A percentile compares a stretch with the other conserved stretches of the same genome.
These are phyloP conservation scores for Nannoperca australis DNA, from an alignment of 2,797 vertebrate species.

Conservation along the genomic window DNA sequence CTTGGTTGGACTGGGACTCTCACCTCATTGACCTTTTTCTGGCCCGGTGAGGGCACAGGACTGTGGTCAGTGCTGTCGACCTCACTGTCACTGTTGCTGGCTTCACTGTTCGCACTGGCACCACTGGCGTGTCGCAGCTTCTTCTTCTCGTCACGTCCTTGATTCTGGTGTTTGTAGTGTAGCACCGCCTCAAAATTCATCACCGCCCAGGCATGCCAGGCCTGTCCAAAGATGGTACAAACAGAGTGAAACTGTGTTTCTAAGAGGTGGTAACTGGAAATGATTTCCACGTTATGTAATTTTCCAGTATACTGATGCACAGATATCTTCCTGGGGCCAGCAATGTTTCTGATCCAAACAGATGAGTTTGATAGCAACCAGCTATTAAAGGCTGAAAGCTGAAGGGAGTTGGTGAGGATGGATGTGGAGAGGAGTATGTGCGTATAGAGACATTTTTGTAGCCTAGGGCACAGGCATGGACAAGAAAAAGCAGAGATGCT, in stretches of 20 bases:
- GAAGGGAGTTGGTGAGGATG: constrained; percentile 24
- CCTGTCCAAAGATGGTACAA: constrained; percentile 81
- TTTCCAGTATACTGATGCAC: constrained; percentile 54
- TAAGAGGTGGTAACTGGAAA: constrained; percentile 33
- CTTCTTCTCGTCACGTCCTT: constrained; percentile 95
- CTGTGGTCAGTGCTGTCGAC: constrained; percentile 94
- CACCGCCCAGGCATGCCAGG: constrained; percentile 99
- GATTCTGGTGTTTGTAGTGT: constrained; percentile 98
- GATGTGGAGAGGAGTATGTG: constrained; percentile 15
- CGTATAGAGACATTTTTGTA: constrained; percentile 25
- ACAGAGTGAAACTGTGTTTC: constrained; percentile 21
- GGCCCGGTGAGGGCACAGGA: constrained; percentile 92
- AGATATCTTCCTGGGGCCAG: constrained; percentile 27
- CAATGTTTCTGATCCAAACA: constrained; percentile 48
- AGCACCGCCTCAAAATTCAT: constrained; percentile 99
- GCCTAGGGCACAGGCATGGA: constrained; percentile 31
- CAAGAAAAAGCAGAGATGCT: constrained; percentile 29
- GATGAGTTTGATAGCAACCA: constrained; percentile 49
- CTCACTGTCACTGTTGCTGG: constrained; percentile 97
- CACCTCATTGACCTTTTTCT: constrained; percentile 96
- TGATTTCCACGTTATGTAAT: constrained; percentile 52
- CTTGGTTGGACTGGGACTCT: constrained; percentile 19
- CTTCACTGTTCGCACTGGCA: constrained; percentile 91
- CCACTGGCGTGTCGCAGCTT: constrained; percentile 93
- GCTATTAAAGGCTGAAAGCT: constrained; percentile 42